These are phyloP conservation scores for Cotesia chilonis DNA, from an alignment of 1,140 invertebrate species.

Conservation along the genomic window DNA sequence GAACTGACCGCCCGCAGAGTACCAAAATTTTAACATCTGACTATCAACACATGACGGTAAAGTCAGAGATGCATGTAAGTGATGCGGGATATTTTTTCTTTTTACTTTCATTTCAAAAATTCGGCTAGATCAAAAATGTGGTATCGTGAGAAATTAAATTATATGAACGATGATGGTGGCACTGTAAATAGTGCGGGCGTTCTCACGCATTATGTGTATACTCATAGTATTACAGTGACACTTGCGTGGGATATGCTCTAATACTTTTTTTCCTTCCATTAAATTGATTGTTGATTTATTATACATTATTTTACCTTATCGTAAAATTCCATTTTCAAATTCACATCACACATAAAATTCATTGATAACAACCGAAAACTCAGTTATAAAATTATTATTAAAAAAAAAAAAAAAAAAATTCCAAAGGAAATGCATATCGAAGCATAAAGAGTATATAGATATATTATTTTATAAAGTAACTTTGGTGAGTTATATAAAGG, in stretches of 20 bases:
- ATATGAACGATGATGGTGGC: conserved; percentile 13
- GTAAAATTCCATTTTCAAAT: too few species aligned
- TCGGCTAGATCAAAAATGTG: background rate
- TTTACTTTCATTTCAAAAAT: conserved; percentile 15
- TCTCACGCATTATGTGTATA: conserved; percentile 19
- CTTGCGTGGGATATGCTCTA: background rate
- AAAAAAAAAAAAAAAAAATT: background rate
- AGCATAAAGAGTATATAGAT: background rate
- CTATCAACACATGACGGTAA: background rate
- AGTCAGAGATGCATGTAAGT: conserved; percentile 11
- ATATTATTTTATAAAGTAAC: background rate
- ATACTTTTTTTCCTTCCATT: background rate
- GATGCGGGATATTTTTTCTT: conserved; percentile 19
- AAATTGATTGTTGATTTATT: background rate
- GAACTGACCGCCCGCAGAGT: conserved; percentile 25
- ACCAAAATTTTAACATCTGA: background rate
- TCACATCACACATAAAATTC: too few species aligned
- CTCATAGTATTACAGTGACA: background rate
- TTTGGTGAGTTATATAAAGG: background rate
- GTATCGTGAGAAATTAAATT: conserved; percentile 30
- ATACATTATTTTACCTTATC: background rate
- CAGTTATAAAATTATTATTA: too few species aligned
- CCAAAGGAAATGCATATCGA: background rate
- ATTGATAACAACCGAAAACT: too few species aligned
- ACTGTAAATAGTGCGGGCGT: conserved; percentile 21